These are phyloP conservation scores for Plutomurus gul DNA, from an alignment of 1,140 invertebrate species.

Conservation along the genomic window DNA sequence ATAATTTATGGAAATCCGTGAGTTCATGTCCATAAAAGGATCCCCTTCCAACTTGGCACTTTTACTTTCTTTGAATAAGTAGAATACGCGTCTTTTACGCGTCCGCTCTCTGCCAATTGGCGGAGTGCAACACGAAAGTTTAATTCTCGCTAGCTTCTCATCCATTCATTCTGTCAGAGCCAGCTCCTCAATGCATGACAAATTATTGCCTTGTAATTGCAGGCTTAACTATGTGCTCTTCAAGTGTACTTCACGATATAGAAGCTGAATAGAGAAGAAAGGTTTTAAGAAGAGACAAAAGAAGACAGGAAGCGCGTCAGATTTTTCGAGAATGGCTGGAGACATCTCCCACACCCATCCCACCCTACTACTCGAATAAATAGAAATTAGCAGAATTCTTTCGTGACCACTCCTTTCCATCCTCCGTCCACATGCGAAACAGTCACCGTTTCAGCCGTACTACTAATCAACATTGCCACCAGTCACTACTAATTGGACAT, in stretches of 20 bases:
- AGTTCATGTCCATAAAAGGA: too few relatives aligned
- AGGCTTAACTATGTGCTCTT: not conserved
- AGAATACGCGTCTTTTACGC: not conserved
- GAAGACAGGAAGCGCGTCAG: not conserved
- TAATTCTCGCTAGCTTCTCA: too few relatives aligned
- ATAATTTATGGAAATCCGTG: too few relatives aligned
- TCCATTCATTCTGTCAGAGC: too few relatives aligned
- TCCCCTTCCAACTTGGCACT: too few relatives aligned
- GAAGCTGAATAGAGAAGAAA: too few relatives aligned
- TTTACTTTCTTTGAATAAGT: not conserved
- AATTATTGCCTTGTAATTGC: not conserved
- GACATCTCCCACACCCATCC: slow-evolving; percentile 13
- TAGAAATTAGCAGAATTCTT: slow-evolving; percentile 19
- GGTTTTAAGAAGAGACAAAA: too few relatives aligned
- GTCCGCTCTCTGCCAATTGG: not conserved
- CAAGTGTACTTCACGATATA: not conserved
- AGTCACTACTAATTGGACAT: too few relatives aligned
- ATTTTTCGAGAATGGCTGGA: not conserved
- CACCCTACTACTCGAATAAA: slow-evolving; percentile 5
- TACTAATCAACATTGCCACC: too few relatives aligned
- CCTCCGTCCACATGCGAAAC: not conserved
- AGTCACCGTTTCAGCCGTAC: too few relatives aligned
- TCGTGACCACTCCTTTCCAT: not conserved
- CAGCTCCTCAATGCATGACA: not conserved
- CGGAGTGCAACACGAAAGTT: not conserved